Evolutionary conservation across 2,797 vertebrate genomes (phyloP), one percentile per base, ranked within the genome.

Genomic region (Spondyliosoma cantharus): DNA sequence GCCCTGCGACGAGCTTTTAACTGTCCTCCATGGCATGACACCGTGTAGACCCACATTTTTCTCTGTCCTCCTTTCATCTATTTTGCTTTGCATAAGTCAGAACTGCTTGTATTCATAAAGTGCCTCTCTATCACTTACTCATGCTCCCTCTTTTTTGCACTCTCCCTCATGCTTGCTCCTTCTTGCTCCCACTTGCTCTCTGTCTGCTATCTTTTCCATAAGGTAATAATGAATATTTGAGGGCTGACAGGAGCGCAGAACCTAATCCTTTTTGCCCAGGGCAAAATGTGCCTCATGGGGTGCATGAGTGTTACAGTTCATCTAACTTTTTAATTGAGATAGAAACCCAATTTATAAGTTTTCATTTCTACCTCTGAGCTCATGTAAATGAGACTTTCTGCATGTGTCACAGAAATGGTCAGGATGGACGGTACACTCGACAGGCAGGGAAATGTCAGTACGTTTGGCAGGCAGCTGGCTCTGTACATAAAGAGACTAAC

Each of bases 151-250:
- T 32, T 76, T 63, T 65, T 80, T 63, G 2, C 0, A 13, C 29
- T 16, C 50, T 75, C 52, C 29, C 45, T 48, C 75, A 71, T 80
- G 80, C 78, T 83, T 46, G 61, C 74, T 83, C 61, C 70, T 78
- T 80, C 74, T 84, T 80, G 77, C 81, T 84, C 81, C 75, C 77
- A 78, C 76, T 89, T 20, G 2, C 82, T 87, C 72, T 85, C 79
- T 80, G 77, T 65, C 86, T 80, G 74, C 89, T 90, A 87, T 92
- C 88, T 93, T 84, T 84, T 84, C 88, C 82, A 84, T 89, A 85
- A 90, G 84, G 90, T 89, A 86, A 90, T 90, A 85, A 93, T 93
- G 91, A 93, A 92, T 93, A 92, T 93, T 93, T 93, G 85, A 94
- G 83, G 76, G 73, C 79, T 87, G 91, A 91, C 86, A 85, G 88